Base-by-base conservation (phyloP, 2,113 vertebrate species). In the Melospiza melodia region DNA sequence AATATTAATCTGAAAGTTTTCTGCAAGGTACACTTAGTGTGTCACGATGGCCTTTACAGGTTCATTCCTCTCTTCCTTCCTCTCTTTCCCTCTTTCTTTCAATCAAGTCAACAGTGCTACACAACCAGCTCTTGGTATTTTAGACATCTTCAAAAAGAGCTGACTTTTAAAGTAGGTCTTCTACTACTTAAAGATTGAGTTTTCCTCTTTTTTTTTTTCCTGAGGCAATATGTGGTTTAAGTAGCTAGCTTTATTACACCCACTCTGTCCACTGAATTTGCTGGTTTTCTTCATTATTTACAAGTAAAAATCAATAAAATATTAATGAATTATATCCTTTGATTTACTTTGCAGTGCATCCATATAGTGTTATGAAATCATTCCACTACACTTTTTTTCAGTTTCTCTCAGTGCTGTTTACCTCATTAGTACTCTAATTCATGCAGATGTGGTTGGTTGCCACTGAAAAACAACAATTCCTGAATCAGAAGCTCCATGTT, bases 241-340 rank as follows among this genome's bases (percentile, higher is more conserved):
- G 16, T 59, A 57, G 48, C 69, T 95, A 87, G 31, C 15, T 66
- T 62, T 92, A 57, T 77, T 77, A 74, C 17, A 25, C 49, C 58
- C 55, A 39, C 61, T 63, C 67, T 77, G 87, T n/a, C 91, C 80
- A 55, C 31, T 41, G 51, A 68, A 84, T 74, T 75, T 78, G 20
- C 67, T 68, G 25, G 1, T 84, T 96, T 81, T 63, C 46, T 91
- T 89, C 71, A 61, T 63, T 85, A 33, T 83, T 93, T 91, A 49
- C 71, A 81, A 89, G 54, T 57, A 72, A 35, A 19, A 74, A 84
- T 31, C 28, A 90, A 94, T 97, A 89, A 98, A 97, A 97, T 96
- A 97, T 96, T 97, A 97, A 97, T 94, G 87, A 62, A 95, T 90
- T 10, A 82, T 25, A 71, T 67, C 51, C 79, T 97, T 97, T 97